Percentiles rank a stretch among this genome's conserved stretches.
Evolutionary conservation across 2,113 vertebrate genomes (phyloP).

Genomic region (Caloenas nicobarica): DNA sequence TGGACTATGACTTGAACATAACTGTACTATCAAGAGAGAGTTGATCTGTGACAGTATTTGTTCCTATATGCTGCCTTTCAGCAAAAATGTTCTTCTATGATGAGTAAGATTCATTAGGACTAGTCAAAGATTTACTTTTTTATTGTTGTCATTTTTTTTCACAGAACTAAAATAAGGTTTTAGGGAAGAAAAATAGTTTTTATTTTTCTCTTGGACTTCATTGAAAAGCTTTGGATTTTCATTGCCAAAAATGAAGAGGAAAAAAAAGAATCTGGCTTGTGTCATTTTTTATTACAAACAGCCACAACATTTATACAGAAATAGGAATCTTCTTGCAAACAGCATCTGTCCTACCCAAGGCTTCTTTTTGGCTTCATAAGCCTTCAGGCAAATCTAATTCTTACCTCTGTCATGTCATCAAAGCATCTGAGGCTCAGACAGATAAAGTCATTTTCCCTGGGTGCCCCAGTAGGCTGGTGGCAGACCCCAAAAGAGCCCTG

Average conservation of each 20-base stretch:
- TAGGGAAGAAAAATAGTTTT: not conserved
- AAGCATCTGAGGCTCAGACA: not conserved
- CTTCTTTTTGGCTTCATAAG: not conserved
- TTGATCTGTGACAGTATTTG: not conserved
- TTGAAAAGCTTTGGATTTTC: not conserved
- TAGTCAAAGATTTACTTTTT: not conserved
- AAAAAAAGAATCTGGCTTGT: not conserved
- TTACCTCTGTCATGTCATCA: not conserved
- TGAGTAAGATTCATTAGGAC: not conserved
- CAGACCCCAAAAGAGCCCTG: not conserved
- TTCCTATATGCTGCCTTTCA: not conserved
- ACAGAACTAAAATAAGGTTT: not conserved
- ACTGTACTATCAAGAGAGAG: not conserved
- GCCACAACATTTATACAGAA: conserved; percentile 12
- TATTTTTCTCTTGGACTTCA: not conserved
- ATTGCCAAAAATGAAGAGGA: not conserved
- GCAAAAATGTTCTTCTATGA: not conserved
- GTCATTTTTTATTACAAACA: conserved; percentile 15
- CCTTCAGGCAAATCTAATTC: conserved; percentile 1
- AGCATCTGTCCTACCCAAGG: not conserved
- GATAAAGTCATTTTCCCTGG: not conserved
- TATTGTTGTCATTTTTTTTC: not conserved
- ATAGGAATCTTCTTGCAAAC: not conserved
- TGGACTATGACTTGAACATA: not conserved
- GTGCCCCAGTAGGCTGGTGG: not conserved